Percentiles rank a stretch among this genome's conserved stretches.
Conservation (phyloP, 1,140 invertebrate species). For the Aphelinus atriplicis region DNA sequence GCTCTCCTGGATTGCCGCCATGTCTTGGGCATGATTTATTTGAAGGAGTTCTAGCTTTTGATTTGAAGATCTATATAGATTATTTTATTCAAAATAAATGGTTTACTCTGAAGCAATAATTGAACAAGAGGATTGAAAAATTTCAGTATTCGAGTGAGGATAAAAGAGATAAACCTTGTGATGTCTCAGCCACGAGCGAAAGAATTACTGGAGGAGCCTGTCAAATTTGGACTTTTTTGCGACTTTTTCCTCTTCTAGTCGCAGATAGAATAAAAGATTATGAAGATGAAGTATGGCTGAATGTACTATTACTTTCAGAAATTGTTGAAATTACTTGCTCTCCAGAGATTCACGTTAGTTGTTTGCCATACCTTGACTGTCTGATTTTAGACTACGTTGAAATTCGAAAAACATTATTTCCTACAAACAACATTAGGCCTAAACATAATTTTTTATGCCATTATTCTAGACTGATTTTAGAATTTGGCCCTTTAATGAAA, state of each 20-base stretch:
- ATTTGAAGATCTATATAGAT: slow-evolving; percentile 43
- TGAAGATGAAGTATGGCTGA: no score
- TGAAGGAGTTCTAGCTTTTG: slow-evolving; percentile 41
- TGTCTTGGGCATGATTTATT: slow-evolving; percentile 31
- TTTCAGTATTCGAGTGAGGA: slow-evolving; percentile 46
- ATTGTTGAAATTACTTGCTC: no score
- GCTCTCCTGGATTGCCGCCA: slow-evolving; percentile 28
- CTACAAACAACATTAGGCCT: slow-evolving; percentile 18
- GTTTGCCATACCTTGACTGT: no score
- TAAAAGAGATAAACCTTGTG: slow-evolving; percentile 38
- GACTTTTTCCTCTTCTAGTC: no score
- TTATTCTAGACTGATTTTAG: slow-evolving; percentile 37
- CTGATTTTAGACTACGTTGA: no score
- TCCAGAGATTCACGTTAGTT: no score
- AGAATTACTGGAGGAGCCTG: slow-evolving; percentile 39
- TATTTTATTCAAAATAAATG: slow-evolving; percentile 41
- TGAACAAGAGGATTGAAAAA: slow-evolving; percentile 41
- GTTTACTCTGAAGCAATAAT: slow-evolving; percentile 39
- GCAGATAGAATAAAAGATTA: no score
- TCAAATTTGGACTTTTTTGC: slow-evolving; percentile 29
- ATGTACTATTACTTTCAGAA: no score
- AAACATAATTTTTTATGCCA: slow-evolving; percentile 38
- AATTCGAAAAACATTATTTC: no score
- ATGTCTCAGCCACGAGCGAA: slow-evolving; percentile 25
- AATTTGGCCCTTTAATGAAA: slow-evolving; percentile 40